Conservation (phyloP, 2,113 vertebrate species). For the Stictonetta naevosa region DNA sequence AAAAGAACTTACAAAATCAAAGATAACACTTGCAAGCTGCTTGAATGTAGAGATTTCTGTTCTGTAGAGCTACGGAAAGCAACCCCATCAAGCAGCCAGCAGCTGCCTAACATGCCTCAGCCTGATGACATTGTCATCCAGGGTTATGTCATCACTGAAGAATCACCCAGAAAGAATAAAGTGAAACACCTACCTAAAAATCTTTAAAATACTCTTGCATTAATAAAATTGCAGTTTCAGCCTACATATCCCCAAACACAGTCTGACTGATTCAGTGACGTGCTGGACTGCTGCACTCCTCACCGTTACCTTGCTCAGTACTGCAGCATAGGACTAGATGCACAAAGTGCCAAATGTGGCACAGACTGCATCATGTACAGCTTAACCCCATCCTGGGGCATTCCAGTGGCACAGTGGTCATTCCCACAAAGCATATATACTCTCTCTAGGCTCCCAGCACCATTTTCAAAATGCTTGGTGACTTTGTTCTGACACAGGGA, state of each 20-base stretch:
- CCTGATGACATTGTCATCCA: neutral
- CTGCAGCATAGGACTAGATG: neutral
- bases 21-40: neutral
- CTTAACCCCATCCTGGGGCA: neutral
- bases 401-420: neutral
- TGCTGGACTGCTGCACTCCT: neutral
- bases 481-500: neutral
- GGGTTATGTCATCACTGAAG: neutral
- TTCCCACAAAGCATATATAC: neutral
- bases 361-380: neutral
- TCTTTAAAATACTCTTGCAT: neutral
- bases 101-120: neutral
- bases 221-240: neutral
- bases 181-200: neutral
- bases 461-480: neutral
- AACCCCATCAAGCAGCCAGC: neutral
- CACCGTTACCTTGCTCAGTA: neutral
- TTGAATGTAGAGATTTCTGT: neutral
- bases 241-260: neutral
- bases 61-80: neutral
- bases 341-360: neutral
- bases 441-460: neutral
- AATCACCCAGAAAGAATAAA: neutral
- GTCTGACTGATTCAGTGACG: neutral
- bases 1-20: neutral